Evolutionary conservation across 2,888 invertebrate species (phyloP), one percentile per base, ranked within the genome.

Genomic region (Gibbula magus): DNA sequence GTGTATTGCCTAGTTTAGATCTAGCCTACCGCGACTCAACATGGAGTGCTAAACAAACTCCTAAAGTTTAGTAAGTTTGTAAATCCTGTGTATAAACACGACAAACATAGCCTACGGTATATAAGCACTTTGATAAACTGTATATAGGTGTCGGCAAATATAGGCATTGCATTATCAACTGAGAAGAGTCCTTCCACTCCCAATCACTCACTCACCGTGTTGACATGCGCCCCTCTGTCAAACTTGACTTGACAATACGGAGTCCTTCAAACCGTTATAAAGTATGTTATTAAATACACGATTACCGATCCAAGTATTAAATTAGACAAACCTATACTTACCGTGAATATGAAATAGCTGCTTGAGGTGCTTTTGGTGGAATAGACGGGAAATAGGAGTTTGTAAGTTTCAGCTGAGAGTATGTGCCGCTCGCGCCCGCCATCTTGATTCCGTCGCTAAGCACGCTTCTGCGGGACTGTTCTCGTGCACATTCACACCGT

Each of bases 321-420:
- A 39, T 25, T 45, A 74, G 16, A 54, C 0, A 45, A 32, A 39
- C 18, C 0, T 54, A 32, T 32, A 67, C 78, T 76, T 82, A 89
- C 90, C 86, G 88, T 77, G 88, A 86, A 81, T 90, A 90, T 32
- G 90, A 87, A 13, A 86, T 80, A 4, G 88, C 85, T 61, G 86
- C 85, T 52, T 85, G 85, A 10, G 90, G 89, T 66, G 87, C 86
- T 56, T 75, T 78, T 18, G 88, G 87, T 70, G 89, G 90, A 73
- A 88, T 87, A 10, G 87, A 78, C 45, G 90, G 90, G 78, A 90
- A 88, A 81, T 89, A 90, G 3, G 88, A 88, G 22, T 86, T 82
- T 45, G 84, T 80, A 74, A 86, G 82, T 29, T 85, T 80, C 18
- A 81, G 78, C 67, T 85, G 85, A 13, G 87, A 83, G 77, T 82